Conservation (phyloP, 2,113 vertebrate species). For the Chaetodon auriga region DNA sequence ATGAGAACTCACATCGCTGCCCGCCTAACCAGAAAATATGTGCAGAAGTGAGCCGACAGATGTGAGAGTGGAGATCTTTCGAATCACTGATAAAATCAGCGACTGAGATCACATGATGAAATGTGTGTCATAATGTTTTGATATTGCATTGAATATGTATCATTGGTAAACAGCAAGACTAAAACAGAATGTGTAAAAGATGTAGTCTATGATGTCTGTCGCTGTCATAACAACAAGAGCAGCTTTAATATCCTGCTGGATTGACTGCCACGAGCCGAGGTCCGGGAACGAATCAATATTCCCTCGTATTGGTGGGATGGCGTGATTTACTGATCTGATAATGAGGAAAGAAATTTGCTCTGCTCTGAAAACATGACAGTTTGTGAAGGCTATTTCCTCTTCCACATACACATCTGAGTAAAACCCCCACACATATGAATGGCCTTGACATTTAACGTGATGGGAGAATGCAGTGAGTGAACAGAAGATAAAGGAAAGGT, state of each 20-base stretch:
- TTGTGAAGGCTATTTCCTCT: conserved; percentile 40
- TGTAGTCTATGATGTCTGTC: conserved; percentile 17
- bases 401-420: conserved; percentile 8
- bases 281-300: conserved; percentile 48
- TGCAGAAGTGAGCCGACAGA: conserved; percentile 7
- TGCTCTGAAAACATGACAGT: conserved; percentile 42
- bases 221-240: conserved; percentile 48
- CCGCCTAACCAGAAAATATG: conserved; percentile 16
- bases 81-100: conserved; percentile 15
- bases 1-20: conserved; percentile 21
- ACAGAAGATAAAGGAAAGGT: conserved; percentile 17
- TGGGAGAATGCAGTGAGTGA: background rate
- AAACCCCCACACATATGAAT: conserved; percentile 23
- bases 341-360: conserved; percentile 38
- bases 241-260: conserved; percentile 64
- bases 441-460: conserved; percentile 37
- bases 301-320: conserved; percentile 1
- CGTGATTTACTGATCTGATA: conserved; percentile 58
- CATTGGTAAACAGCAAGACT: conserved; percentile 19
- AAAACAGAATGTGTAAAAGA: conserved; percentile 23
- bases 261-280: conserved; percentile 22
- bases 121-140: conserved; percentile 32
- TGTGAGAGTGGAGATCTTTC: conserved; percentile 13
- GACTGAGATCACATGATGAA: conserved; percentile 23
- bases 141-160: conserved; percentile 36